These are phyloP conservation scores for Pristionchus mayeri DNA, from an alignment of 2,888 invertebrate species.

Conservation along the genomic window DNA sequence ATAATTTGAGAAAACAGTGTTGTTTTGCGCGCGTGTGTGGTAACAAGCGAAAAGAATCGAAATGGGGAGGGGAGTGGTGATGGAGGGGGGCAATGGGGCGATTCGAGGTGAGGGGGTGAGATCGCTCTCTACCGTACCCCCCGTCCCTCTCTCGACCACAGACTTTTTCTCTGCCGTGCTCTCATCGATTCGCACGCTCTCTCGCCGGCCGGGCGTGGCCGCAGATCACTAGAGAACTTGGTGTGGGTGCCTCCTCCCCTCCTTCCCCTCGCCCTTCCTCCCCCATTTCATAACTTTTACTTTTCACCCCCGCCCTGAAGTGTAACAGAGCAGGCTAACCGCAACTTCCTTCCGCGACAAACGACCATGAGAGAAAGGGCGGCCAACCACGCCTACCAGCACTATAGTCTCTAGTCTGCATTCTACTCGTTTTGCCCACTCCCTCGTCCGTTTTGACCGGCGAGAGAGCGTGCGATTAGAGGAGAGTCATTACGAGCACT, in stretches of 20 bases:
- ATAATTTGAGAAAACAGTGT: background rate
- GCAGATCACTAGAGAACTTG: background rate
- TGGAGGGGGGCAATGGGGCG: background rate
- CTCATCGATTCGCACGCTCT: background rate
- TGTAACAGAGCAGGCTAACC: conserved; percentile 25
- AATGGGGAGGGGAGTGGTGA: too few species aligned
- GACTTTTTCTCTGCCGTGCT: background rate
- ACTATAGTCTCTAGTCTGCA: too few species aligned
- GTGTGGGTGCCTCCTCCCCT: background rate
- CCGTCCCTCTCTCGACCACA: background rate
- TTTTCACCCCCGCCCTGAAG: background rate
- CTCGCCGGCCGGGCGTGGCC: background rate
- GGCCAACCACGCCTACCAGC: too few species aligned
- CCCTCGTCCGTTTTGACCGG: too few species aligned
- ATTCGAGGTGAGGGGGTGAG: background rate
- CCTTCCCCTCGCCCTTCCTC: background rate
- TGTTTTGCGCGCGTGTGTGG: too few species aligned
- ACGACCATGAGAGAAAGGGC: background rate
- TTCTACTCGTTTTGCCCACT: too few species aligned
- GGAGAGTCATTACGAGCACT: too few species aligned
- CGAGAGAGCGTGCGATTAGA: too few species aligned
- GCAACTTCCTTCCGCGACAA: background rate
- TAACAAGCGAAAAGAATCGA: background rate
- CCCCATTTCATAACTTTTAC: conserved; percentile 37
- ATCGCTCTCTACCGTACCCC: background rate